Evolutionary conservation across 2,113 vertebrate genomes (phyloP), one percentile per base, ranked within the genome.

Genomic region (Morone chrysops): DNA sequence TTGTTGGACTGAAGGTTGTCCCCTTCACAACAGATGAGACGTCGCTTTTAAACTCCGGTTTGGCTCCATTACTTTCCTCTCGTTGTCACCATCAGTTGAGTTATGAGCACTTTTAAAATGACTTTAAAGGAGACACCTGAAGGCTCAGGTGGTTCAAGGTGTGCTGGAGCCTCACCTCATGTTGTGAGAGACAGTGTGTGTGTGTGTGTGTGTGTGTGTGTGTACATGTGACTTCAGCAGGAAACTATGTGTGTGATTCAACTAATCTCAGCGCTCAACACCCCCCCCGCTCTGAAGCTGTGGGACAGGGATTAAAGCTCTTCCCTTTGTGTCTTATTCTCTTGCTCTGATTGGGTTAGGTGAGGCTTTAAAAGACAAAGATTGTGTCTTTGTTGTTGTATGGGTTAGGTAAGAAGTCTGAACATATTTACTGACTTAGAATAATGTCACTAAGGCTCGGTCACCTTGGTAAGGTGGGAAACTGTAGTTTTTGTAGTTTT

Each of bases 221-320:
- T 25, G 56, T 43, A 60, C 60, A 50, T 45, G 83, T 89, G 90
- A 91, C 78, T 36, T 80, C 78, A 86, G 80, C 84, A 75, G 73
- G 59, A 83, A 90, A 57, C 61, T 91, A 81, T 92, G 86, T 72
- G 63, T 86, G 84, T 62, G 53, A 80, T 56, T 72, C 17, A 0
- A 63, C 75, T 73, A 17, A 76, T 89, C 78, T 75, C 41, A 51
- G 41, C 8, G 11, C 75, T 80, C 69, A 43, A 61, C 75, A 66
- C 77, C 60, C 48, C 14, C 57, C 48, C 65, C 47, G 62, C 77
- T 84, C 22, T 47, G 16, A 79, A 79, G 77, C 61, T 76, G 56
- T 60, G 53, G 73, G 56, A 53, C 73, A 31, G 38, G 81, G 85
- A 85, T 89, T 83, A 84, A 63, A 80, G 50, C 22, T 51, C 66